phyloP scores from a whole-genome alignment of 2,888 invertebrate species.

The Capitulum mitella region DNA sequence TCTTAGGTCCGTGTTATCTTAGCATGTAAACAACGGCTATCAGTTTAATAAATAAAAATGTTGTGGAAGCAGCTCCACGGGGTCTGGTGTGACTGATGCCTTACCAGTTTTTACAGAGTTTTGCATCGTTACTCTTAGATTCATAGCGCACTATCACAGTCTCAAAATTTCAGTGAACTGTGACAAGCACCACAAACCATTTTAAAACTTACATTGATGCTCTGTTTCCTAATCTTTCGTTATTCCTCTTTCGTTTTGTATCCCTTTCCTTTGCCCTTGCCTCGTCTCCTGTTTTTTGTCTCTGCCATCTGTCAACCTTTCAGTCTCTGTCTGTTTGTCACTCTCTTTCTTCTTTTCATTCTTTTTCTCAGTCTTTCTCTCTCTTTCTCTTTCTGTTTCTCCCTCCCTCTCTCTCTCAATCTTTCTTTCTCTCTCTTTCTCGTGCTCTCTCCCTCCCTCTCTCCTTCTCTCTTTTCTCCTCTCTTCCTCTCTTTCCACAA shows the following conservation, averaged over 20 bases:
- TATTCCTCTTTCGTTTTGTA: not conserved
- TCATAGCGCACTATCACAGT: too few species aligned
- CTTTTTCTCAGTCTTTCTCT: slow-evolving; percentile 21
- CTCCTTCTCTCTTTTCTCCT: slow-evolving; percentile 28
- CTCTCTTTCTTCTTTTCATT: slow-evolving; percentile 27
- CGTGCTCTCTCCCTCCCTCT: slow-evolving; percentile 28
- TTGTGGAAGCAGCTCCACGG: too few species aligned
- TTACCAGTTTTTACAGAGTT: too few species aligned
- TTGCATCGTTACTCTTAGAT: too few species aligned
- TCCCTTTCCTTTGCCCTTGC: slow-evolving; percentile 5
- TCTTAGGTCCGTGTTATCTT: too few species aligned
- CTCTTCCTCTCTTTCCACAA: slow-evolving; percentile 20
- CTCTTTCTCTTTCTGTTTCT: slow-evolving; percentile 23
- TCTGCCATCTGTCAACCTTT: slow-evolving; percentile 15
- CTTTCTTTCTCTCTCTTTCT: slow-evolving; percentile 21
- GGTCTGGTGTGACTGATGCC: too few species aligned
- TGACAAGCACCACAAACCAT: too few species aligned
- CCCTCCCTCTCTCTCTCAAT: not conserved
- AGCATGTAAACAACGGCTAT: too few species aligned
- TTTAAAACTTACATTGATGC: too few species aligned
- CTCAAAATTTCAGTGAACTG: too few species aligned
- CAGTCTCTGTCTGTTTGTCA: slow-evolving; percentile 27
- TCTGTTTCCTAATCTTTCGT: not conserved
- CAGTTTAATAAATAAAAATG: too few species aligned
- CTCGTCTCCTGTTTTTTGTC: not conserved